Percentiles rank a stretch among this genome's conserved stretches.
Evolutionary conservation across 2,113 vertebrate species (phyloP).

Genomic region (Taxidea taxus): DNA sequence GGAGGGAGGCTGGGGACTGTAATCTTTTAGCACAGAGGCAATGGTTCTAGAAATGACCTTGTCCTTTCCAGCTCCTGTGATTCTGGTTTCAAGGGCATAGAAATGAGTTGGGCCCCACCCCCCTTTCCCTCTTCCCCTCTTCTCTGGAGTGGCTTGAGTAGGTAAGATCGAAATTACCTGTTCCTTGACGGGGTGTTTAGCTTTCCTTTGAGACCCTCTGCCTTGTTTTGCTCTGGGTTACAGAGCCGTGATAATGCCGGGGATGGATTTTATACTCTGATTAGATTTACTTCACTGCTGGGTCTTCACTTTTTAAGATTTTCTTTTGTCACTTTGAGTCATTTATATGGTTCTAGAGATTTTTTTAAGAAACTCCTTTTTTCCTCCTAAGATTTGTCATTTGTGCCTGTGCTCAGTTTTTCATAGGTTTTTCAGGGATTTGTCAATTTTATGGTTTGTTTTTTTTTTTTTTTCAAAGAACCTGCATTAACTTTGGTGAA

Average conservation of each 20-base stretch:
- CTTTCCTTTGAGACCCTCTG: not conserved
- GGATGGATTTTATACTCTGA: not conserved
- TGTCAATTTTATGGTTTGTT: not conserved
- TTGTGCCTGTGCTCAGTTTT: not conserved
- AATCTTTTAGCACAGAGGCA: not conserved
- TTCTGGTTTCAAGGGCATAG: not conserved
- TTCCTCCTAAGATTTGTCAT: not conserved
- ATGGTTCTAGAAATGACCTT: not conserved
- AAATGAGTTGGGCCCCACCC: not conserved
- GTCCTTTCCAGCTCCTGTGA: not conserved
- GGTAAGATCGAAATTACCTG: no score
- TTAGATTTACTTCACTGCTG: not conserved
- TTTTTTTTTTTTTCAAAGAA: not conserved
- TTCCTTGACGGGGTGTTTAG: no score
- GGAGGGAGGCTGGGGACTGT: not conserved
- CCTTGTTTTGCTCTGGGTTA: not conserved
- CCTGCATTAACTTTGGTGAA: not conserved
- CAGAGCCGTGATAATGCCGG: not conserved
- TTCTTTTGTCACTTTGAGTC: not conserved
- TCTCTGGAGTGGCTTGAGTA: not conserved
- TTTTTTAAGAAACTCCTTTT: not conserved
- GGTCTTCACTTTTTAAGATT: not conserved
- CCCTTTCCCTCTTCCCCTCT: fast-evolving
- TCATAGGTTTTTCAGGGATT: not conserved
- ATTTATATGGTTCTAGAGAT: not conserved